Base-by-base conservation (phyloP, 2,888 invertebrate species). In the Diarsia mendica region DNA sequence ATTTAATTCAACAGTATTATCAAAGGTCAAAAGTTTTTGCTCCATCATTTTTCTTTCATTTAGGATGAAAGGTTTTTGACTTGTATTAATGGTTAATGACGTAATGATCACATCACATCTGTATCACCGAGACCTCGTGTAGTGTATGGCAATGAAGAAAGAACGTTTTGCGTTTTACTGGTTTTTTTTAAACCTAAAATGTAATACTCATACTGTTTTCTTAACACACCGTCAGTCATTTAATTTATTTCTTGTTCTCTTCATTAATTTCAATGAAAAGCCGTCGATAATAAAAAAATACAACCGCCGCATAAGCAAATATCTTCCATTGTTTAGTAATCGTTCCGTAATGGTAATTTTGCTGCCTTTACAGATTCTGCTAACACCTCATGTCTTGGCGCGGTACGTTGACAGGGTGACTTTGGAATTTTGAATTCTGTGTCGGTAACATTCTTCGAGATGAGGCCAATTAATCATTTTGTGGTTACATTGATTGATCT, bases 261-360 rank as follows among this genome's bases (percentile, higher is more conserved):
- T 6, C 8, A 46, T 64, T 33, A 44, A 6, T 61, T 69, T 65
- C 6, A 6, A 69, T 66, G 55, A 44, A 55, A 33, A 23, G 23
- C 9, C 9, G 39, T 23, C 39, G 28, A 44, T 48, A 51, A 33
- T 69, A 8, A 15, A 33, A 33, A 46, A 70, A 58, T 70, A 69
- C 39, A 3, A 39, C 1, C 63, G 15, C 49, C 28, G 67, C 51
- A 18, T 33, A 33, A n/a, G n/a, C 11, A n/a, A 55, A 66, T 69
- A 71, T 63, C 58, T 67, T 71, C 48, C 63, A 83, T 83, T 83
- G 75, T 79, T 58, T 69, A 23, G 39, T 2, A 28, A 20, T 48
- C 6, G 23, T 79, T 66, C 69, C 66, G 68, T 72, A 61, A 75
- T 3, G 4, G 8, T 44, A 13, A 63, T 68, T 63, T 67, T 53